Evolutionary conservation across 2,888 invertebrate species (phyloP).

Genomic region (Leucoptera coffeella): DNA sequence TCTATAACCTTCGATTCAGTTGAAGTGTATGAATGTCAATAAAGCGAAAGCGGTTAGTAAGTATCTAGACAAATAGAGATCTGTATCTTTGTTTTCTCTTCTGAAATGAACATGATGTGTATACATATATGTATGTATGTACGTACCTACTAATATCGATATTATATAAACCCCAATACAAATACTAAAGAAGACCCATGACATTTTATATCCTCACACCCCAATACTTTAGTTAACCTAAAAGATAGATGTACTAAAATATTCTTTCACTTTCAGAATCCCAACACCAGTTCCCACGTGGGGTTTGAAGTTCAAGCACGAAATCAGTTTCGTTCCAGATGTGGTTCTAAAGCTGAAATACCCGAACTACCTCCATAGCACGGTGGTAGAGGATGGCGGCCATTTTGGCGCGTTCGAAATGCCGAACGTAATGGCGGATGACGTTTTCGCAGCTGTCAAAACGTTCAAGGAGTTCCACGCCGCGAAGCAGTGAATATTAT

Average conservation of each 20-base stretch:
- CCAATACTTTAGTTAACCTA: not conserved
- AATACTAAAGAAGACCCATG: no score
- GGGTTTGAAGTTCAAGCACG: constrained; percentile 68
- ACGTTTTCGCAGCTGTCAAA: constrained; percentile 58
- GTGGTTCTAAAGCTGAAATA: constrained; percentile 54
- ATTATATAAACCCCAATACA: no score
- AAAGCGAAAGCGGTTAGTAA: no score
- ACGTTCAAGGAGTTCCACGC: constrained; percentile 27
- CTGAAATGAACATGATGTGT: no score
- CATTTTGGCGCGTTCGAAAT: constrained; percentile 83
- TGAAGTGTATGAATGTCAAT: no score
- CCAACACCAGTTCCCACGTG: constrained; percentile 65
- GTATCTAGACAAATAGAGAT: no score
- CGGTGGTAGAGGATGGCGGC: constrained; percentile 64
- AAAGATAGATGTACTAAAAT: constrained; percentile 3
- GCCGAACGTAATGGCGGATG: constrained; percentile 63
- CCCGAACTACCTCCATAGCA: constrained; percentile 62
- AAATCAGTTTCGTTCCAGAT: constrained; percentile 57
- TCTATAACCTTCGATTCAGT: no score
- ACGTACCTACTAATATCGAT: no score
- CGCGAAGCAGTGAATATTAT: not conserved
- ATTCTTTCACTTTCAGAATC: constrained; percentile 35
- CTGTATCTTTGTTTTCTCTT: no score
- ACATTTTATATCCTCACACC: not conserved
- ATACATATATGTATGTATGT: no score